Conservation (phyloP, 2,888 invertebrate genomes). For the Dynastes maya region DNA sequence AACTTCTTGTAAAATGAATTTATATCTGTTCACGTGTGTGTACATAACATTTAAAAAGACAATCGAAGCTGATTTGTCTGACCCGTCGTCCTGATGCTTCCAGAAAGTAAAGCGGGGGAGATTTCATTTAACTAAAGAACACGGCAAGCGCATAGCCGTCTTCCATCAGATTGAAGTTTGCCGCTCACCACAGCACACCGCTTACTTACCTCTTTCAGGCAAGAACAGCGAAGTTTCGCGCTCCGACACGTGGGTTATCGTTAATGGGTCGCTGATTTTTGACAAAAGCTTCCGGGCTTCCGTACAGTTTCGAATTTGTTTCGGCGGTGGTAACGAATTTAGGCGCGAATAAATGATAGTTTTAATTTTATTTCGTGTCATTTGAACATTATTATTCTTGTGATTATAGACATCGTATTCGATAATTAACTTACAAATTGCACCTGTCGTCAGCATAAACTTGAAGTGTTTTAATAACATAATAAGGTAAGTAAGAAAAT, state of each 20-base stretch:
- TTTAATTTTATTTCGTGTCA: background rate
- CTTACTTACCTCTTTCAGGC: constrained; percentile 6
- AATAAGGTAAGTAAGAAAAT: no score
- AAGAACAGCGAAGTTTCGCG: constrained; percentile 9
- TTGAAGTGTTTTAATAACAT: background rate
- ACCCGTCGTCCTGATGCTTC: constrained; percentile 18
- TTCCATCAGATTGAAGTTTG: constrained; percentile 33
- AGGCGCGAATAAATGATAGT: background rate
- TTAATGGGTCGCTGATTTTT: background rate
- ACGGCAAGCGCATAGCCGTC: constrained; percentile 21
- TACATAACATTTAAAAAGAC: constrained; percentile 15
- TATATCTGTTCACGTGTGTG: background rate
- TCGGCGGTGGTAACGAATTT: background rate
- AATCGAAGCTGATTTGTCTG: constrained; percentile 20
- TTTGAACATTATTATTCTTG: background rate
- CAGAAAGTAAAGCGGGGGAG: constrained; percentile 40
- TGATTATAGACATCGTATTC: background rate
- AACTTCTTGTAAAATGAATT: background rate
- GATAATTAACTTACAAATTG: background rate
- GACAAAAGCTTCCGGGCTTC: background rate
- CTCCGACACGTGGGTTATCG: constrained; percentile 16
- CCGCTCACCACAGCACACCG: constrained; percentile 28
- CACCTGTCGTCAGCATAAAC: background rate
- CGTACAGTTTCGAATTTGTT: background rate
- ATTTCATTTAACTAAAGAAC: constrained; percentile 41